Conservation (phyloP, 2,888 invertebrate species). For the Epiblema foenella region DNA sequence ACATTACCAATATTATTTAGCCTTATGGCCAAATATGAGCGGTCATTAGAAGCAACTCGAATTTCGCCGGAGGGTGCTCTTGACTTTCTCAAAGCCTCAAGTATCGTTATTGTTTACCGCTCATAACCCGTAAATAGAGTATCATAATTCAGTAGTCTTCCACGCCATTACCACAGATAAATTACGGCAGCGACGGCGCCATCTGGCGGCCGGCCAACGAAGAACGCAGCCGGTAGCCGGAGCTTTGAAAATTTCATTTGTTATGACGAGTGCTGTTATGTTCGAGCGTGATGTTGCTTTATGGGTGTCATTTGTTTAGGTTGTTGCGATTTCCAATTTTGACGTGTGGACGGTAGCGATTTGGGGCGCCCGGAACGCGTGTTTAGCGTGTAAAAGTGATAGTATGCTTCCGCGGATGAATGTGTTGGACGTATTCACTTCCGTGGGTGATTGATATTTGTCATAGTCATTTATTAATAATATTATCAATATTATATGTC, state of each 20-base stretch:
- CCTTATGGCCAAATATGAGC: neutral
- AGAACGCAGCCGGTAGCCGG: constrained; percentile 27
- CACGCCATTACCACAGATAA: constrained; percentile 68
- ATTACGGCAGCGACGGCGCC: constrained; percentile 54
- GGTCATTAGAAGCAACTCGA: neutral
- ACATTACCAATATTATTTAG: neutral
- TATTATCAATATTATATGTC: no score
- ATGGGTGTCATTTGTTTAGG: constrained; percentile 41
- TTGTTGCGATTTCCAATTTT: neutral
- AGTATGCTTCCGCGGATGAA: no score
- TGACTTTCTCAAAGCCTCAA: constrained; percentile 9
- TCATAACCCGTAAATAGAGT: constrained; percentile 56
- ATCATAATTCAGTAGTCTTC: constrained; percentile 70
- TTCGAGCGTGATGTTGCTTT: constrained; percentile 35
- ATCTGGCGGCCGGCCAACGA: constrained; percentile 56
- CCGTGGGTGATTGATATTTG: no score
- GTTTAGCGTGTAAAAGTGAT: neutral
- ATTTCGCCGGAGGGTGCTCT: neutral
- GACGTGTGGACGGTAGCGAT: neutral
- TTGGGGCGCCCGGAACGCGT: neutral
- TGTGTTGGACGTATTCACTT: no score
- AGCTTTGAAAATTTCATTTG: constrained; percentile 56
- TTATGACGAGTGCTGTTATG: constrained; percentile 46
- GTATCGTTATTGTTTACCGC: constrained; percentile 42
- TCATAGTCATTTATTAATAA: no score